A percentile compares a stretch with the other conserved stretches of the same genome.
Conservation (phyloP, 2,888 invertebrate genomes). For the Helleia helle region DNA sequence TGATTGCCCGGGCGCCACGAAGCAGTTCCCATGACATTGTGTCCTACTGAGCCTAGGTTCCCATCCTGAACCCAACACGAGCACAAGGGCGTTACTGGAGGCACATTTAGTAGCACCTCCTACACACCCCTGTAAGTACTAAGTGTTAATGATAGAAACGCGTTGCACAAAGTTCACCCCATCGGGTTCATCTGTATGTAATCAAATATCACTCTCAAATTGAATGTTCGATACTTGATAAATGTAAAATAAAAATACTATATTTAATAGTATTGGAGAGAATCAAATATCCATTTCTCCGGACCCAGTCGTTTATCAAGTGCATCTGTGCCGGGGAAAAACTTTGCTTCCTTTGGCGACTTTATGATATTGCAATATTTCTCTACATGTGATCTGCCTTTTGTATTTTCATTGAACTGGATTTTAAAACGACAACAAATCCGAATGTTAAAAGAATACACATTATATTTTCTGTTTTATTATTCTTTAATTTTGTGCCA, state of each 20-base stretch:
- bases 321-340: constrained; percentile 48
- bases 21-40: too few species aligned
- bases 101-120: too few species aligned
- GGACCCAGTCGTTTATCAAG: constrained; percentile 41
- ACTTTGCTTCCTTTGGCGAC: constrained; percentile 36
- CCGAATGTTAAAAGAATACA: neutral
- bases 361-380: constrained; percentile 56
- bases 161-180: too few species aligned
- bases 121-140: too few species aligned
- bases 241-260: constrained; percentile 1
- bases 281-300: constrained; percentile 19
- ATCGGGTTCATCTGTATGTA: too few species aligned
- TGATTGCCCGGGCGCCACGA: too few species aligned
- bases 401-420: constrained; percentile 8
- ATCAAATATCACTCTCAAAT: too few species aligned
- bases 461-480: neutral
- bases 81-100: too few species aligned
- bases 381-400: constrained; percentile 10
- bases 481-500: too few species aligned
- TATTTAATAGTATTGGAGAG: constrained; percentile 17
- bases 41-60: too few species aligned
- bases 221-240: neutral
- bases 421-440: neutral
- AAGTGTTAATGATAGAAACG: too few species aligned
- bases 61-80: too few species aligned